These are phyloP conservation scores for Dallia pectoralis DNA, from an alignment of 2,797 vertebrate genomes.

Conservation along the genomic window DNA sequence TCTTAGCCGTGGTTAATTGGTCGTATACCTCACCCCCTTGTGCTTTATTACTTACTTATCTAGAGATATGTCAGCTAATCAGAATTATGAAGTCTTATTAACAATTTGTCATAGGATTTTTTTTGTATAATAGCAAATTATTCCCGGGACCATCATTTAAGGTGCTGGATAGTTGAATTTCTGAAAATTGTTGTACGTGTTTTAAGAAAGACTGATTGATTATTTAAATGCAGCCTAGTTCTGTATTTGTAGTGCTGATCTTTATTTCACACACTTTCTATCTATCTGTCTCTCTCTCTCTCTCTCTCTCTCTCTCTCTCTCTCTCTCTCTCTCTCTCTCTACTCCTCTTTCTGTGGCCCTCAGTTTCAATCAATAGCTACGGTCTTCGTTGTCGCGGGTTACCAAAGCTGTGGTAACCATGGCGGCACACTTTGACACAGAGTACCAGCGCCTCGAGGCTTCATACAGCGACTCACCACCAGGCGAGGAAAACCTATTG, in stretches of 20 bases:
- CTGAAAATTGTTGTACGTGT: not conserved
- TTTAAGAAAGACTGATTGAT: not conserved
- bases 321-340: not conserved
- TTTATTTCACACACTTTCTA: not conserved
- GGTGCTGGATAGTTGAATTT: not conserved
- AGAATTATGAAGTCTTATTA: no score
- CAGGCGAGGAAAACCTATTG: slow-evolving; percentile 89
- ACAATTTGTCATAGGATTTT: no score
- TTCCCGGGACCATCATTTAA: not conserved
- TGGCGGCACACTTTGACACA: slow-evolving; percentile 95
- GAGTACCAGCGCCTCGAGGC: slow-evolving; percentile 95
- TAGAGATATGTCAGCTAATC: no score
- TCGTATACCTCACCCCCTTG: no score
- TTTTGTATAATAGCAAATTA: no score
- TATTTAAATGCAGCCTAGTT: not conserved
- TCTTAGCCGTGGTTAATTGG: no score
- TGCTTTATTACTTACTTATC: no score
- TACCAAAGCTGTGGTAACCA: slow-evolving; percentile 61
- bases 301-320: not conserved
- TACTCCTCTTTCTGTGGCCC: slow-evolving; percentile 1
- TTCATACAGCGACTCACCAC: slow-evolving; percentile 93
- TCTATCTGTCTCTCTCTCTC: slow-evolving; percentile 7
- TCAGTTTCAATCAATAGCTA: slow-evolving; percentile 54
- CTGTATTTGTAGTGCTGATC: not conserved
- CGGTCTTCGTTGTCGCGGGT: slow-evolving; percentile 40